A percentile compares a stretch with the other conserved stretches of the same genome.
These are phyloP conservation scores for Collichthys lucidus DNA, from an alignment of 2,113 vertebrate genomes.

Conservation along the genomic window DNA sequence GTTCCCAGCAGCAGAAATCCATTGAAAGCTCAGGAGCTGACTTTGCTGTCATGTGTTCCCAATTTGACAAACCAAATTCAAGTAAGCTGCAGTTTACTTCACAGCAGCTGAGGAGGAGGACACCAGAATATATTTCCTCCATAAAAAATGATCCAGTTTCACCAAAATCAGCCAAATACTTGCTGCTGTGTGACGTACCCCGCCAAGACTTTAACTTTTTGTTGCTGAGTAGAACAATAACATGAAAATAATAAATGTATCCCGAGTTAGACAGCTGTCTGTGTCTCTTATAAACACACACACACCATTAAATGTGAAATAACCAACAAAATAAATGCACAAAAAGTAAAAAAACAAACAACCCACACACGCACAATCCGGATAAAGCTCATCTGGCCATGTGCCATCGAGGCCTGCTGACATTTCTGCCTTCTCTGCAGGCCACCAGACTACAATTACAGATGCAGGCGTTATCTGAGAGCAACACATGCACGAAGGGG, in stretches of 20 bases:
- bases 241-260: neutral
- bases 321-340: too few species aligned
- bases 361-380: constrained; percentile 3
- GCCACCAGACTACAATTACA: constrained; percentile 33
- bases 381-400: constrained; percentile 45
- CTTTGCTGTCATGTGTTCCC: too few species aligned
- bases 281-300: neutral
- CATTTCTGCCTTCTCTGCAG: constrained; percentile 39
- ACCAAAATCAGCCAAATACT: too few species aligned
- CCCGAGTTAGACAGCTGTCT: neutral
- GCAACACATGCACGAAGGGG: constrained; percentile 40
- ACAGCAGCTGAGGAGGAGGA: too few species aligned
- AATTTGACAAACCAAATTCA: too few species aligned
- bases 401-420: constrained; percentile 30
- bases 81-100: too few species aligned
- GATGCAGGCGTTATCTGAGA: constrained; percentile 45
- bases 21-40: too few species aligned
- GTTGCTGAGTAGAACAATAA: neutral
- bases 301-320: neutral
- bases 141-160: too few species aligned
- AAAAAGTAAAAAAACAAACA: neutral
- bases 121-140: too few species aligned
- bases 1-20: too few species aligned
- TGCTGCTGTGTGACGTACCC: too few species aligned
- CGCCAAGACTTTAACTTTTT: too few species aligned